Percentiles rank a stretch among this genome's conserved stretches.
Evolutionary conservation across 1,140 invertebrate species (phyloP).

Genomic region (Campoletis sonorensis): DNA sequence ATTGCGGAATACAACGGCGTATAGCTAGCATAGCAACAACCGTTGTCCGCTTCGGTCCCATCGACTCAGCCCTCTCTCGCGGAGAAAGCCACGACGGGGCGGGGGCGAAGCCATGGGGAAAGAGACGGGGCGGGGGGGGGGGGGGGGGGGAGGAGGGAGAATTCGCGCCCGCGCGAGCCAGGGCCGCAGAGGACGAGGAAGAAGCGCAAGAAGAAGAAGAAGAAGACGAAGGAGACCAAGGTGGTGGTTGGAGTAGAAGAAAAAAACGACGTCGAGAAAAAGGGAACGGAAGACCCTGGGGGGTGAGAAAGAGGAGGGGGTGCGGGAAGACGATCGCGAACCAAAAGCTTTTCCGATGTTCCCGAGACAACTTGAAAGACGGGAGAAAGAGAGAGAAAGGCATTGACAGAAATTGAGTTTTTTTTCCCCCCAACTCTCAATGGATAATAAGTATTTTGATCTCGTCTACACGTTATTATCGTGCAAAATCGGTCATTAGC

Average conservation of each 20-base stretch:
- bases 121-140: too few species aligned
- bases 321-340: slow-evolving; percentile 11
- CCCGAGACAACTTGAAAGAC: not conserved
- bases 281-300: not conserved
- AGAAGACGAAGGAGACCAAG: not conserved
- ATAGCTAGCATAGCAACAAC: slow-evolving; percentile 60
- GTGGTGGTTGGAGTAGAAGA: not conserved
- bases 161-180: slow-evolving; percentile 22
- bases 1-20: slow-evolving; percentile 43
- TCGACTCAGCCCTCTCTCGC: slow-evolving; percentile 53
- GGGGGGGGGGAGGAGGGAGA: too few species aligned
- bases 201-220: slow-evolving; percentile 30
- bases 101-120: slow-evolving; percentile 31
- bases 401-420: slow-evolving; percentile 5
- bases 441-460: slow-evolving; percentile 19
- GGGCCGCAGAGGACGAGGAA: slow-evolving; percentile 36
- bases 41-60: slow-evolving; percentile 57
- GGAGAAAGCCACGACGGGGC: slow-evolving; percentile 41
- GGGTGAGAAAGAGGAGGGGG: not conserved
- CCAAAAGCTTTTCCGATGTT: slow-evolving; percentile 19
- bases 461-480: not conserved
- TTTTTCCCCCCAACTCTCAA: not conserved
- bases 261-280: not conserved
- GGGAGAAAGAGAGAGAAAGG: not conserved
- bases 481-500: slow-evolving; percentile 30